Evolutionary conservation across 1,140 invertebrate genomes (phyloP).

Genomic region (Euura saliciscinereae): DNA sequence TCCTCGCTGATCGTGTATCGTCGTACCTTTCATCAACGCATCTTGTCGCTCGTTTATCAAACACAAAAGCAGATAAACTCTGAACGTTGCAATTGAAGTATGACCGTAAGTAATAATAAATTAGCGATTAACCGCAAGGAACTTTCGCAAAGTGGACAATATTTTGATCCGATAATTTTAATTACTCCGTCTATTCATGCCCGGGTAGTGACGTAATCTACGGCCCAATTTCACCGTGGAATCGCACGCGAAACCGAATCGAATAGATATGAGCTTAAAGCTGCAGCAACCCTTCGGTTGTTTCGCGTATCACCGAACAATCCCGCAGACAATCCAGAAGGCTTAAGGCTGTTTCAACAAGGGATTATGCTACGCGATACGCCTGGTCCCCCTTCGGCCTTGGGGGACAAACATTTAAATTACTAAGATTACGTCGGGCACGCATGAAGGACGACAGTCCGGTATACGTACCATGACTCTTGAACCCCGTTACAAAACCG

Average conservation of each 20-base stretch:
- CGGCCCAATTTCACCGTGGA: too few species aligned
- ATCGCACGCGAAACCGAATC: not conserved
- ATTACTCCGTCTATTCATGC: too few species aligned
- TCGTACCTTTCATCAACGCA: too few species aligned
- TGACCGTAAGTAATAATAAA: too few species aligned
- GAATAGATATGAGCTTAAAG: not conserved
- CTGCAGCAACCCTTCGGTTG: not conserved
- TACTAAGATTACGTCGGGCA: not conserved
- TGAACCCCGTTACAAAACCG: conserved; percentile 2
- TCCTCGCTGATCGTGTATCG: too few species aligned
- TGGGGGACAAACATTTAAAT: conserved; percentile 4
- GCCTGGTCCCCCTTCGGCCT: not conserved
- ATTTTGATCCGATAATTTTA: too few species aligned
- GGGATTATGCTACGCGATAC: conserved; percentile 5
- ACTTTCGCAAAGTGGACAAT: too few species aligned
- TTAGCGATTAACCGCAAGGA: too few species aligned
- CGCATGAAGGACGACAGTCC: not conserved
- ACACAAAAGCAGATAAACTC: too few species aligned
- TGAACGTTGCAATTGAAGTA: too few species aligned
- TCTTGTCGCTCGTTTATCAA: too few species aligned
- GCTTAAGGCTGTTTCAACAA: conserved; percentile 5
- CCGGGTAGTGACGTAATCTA: too few species aligned
- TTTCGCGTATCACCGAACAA: not conserved
- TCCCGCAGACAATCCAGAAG: conserved; percentile 4
- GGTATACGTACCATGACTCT: not conserved